These are phyloP conservation scores for Oceanites oceanicus DNA, from an alignment of 2,113 vertebrate genomes.

Conservation along the genomic window DNA sequence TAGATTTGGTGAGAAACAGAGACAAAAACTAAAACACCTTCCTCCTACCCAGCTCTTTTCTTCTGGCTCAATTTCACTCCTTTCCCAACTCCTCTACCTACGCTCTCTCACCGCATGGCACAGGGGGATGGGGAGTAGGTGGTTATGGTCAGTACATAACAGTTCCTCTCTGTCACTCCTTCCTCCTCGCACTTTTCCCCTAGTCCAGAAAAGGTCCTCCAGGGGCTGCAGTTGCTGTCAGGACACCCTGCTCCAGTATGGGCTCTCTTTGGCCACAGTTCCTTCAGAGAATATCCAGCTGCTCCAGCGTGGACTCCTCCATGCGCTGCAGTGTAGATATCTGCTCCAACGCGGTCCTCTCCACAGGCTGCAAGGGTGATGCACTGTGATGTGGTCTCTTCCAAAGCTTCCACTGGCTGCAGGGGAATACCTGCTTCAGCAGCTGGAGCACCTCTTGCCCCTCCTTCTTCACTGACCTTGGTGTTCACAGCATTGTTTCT, in stretches of 20 bases:
- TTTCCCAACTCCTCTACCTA: background rate
- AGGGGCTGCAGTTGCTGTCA: background rate
- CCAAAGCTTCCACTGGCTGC: background rate
- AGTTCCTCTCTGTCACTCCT: background rate
- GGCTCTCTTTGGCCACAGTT: background rate
- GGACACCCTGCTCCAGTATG: background rate
- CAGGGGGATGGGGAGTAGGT: no score
- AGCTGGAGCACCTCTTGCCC: background rate
- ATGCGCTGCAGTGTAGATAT: background rate
- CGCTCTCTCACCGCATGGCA: rapidly evolving
- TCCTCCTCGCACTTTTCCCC: background rate
- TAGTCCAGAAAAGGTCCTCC: no score
- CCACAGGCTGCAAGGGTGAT: background rate
- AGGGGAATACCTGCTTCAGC: background rate
- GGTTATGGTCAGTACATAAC: background rate
- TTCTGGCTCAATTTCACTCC: background rate
- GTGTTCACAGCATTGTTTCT: background rate
- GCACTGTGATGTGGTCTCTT: background rate
- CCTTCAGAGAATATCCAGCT: background rate
- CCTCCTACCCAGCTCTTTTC: background rate
- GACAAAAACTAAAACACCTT: background rate
- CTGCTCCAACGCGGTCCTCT: rapidly evolving
- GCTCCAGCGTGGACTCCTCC: background rate
- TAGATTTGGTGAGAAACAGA: background rate
- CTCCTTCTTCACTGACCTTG: background rate